These are phyloP conservation scores for Lacerta bilineata DNA, from an alignment of 2,797 vertebrate species.

Conservation along the genomic window DNA sequence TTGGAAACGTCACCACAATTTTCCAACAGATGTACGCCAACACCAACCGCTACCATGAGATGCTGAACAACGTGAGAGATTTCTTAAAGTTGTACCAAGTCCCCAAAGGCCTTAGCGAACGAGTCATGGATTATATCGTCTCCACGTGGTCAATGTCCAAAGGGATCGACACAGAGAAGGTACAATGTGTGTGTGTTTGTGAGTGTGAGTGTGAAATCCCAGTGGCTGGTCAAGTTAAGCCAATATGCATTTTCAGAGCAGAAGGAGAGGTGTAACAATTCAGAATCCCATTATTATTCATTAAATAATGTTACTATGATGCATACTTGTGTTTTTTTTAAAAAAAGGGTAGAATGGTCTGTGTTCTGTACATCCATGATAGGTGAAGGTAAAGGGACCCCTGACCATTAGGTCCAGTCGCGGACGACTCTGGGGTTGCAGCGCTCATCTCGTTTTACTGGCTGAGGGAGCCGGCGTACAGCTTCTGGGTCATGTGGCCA, in stretches of 20 bases:
- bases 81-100: constrained; percentile 98
- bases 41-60: constrained; percentile 97
- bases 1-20: constrained; percentile 97
- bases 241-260: neutral
- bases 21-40: constrained; percentile 99
- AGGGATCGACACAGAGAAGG: constrained; percentile 98
- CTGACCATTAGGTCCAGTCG: too few species aligned
- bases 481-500: too few species aligned
- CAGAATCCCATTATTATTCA: neutral
- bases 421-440: too few species aligned
- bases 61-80: constrained; percentile 96
- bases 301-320: neutral
- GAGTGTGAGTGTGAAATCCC: neutral
- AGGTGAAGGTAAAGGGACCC: too few species aligned
- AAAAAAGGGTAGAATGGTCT: neutral
- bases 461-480: too few species aligned
- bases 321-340: neutral
- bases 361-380: neutral
- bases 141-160: constrained; percentile 99
- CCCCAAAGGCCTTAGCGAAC: constrained; percentile 95
- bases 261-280: neutral
- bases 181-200: constrained; percentile 53
- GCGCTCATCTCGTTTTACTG: too few species aligned
- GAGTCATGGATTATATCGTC: constrained; percentile 98
- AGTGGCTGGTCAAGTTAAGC: constrained; percentile 29